Evolutionary conservation across 1,140 invertebrate species (phyloP).

Genomic region (Leptinotarsa undecemlineata): DNA sequence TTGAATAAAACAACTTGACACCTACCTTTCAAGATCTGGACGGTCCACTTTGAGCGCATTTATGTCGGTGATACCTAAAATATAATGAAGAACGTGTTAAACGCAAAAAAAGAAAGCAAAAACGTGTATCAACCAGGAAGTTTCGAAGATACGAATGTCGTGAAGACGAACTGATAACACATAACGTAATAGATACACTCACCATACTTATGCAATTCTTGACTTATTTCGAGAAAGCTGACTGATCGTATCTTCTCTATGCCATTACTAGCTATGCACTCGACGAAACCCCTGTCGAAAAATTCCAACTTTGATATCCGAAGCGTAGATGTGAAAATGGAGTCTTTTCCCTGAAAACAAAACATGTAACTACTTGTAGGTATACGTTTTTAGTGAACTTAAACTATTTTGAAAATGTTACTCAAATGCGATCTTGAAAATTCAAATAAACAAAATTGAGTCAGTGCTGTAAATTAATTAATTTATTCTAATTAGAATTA

Average conservation of each 20-base stretch:
- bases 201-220: constrained; percentile 39
- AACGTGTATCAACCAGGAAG: too few relatives aligned
- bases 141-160: too few relatives aligned
- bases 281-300: constrained; percentile 71
- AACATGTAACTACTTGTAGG: not conserved
- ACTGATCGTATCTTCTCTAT: constrained; percentile 65
- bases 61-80: constrained; percentile 3
- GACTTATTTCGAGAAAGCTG: constrained; percentile 63
- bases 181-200: constrained; percentile 23
- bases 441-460: too few relatives aligned
- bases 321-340: constrained; percentile 56
- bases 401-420: too few relatives aligned
- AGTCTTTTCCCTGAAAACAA: constrained; percentile 39
- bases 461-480: too few relatives aligned
- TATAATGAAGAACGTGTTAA: not conserved
- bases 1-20: not conserved
- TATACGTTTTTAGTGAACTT: too few relatives aligned
- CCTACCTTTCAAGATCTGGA: constrained; percentile 33
- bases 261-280: constrained; percentile 68
- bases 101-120: too few relatives aligned
- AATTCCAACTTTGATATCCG: constrained; percentile 66
- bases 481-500: too few relatives aligned
- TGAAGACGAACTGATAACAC: not conserved
- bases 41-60: constrained; percentile 31
- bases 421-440: too few relatives aligned